Percentiles rank a stretch among this genome's conserved stretches.
Evolutionary conservation across 1,140 invertebrate species (phyloP).

Genomic region (Panagrolaimus sp.): DNA sequence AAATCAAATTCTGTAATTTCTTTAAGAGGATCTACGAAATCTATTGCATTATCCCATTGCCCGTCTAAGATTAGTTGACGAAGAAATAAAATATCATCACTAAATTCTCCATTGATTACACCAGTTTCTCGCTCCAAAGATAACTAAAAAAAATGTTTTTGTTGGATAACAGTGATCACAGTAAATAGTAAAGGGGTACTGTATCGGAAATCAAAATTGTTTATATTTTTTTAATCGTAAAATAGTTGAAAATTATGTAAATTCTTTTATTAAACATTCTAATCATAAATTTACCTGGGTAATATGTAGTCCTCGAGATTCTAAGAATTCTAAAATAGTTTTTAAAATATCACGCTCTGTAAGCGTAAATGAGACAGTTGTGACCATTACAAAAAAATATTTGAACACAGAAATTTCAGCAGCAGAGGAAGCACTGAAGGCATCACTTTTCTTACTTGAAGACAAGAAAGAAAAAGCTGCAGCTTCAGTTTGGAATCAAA

Average conservation of each 20-base stretch:
- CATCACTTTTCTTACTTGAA: no score
- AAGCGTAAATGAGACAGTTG: constrained; percentile 71
- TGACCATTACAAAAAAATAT: not conserved
- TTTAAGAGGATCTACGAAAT: constrained; percentile 90
- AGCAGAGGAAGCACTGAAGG: no score
- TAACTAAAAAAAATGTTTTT: constrained; percentile 73
- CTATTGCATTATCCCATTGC: constrained; percentile 92
- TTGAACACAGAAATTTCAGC: no score
- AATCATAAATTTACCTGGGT: constrained; percentile 39
- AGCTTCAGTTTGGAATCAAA: not conserved
- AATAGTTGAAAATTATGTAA: not conserved
- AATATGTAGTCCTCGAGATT: constrained; percentile 73
- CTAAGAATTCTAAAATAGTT: constrained; percentile 81
- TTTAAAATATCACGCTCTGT: constrained; percentile 84
- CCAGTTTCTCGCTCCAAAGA: constrained; percentile 87
- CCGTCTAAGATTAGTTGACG: constrained; percentile 88
- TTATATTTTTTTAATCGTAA: no score
- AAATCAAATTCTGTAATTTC: constrained; percentile 68
- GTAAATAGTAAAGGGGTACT: no score
- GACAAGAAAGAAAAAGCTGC: not conserved
- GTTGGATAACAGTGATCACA: no score
- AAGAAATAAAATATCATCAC: constrained; percentile 84
- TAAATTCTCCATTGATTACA: constrained; percentile 81
- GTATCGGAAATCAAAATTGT: no score
- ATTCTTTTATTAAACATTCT: not conserved